Conservation (phyloP, 2,888 invertebrate species). For the Mesochorus sp. region DNA sequence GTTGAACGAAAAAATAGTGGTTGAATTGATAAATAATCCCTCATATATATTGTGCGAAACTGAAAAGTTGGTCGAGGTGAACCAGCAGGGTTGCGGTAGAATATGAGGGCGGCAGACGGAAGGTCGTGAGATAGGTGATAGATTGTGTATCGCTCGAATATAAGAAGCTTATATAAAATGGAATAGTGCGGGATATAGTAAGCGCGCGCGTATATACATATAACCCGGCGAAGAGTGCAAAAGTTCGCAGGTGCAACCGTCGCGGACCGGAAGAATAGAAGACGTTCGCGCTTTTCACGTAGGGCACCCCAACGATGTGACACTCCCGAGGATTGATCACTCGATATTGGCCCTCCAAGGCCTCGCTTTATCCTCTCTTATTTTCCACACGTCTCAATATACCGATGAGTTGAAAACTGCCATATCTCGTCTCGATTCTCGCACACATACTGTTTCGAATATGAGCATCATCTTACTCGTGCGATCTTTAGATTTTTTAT, state of each 20-base stretch:
- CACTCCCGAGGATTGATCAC: conserved; percentile 64
- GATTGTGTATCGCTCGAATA: conserved; percentile 54
- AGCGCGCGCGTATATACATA: not conserved
- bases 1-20: conserved; percentile 7
- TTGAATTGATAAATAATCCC: not conserved
- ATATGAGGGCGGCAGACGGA: conserved; percentile 14
- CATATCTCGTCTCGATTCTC: conserved; percentile 37
- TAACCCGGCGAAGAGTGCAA: conserved; percentile 10
- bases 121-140: conserved; percentile 55
- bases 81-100: not conserved
- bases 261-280: conserved; percentile 33
- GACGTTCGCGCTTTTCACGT: conserved; percentile 45
- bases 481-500: not conserved
- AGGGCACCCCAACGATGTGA: conserved; percentile 36
- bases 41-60: not conserved
- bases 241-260: conserved; percentile 61
- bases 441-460: conserved; percentile 2
- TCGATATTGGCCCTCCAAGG: conserved; percentile 54
- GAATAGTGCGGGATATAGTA: not conserved
- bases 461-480: not conserved
- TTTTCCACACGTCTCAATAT: conserved; percentile 24
- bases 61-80: not conserved
- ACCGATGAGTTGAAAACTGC: conserved; percentile 48
- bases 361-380: not conserved
- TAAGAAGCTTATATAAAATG: conserved; percentile 17